Base-by-base conservation (phyloP, 1,140 invertebrate genomes). In the Ectropis grisescens region DNA sequence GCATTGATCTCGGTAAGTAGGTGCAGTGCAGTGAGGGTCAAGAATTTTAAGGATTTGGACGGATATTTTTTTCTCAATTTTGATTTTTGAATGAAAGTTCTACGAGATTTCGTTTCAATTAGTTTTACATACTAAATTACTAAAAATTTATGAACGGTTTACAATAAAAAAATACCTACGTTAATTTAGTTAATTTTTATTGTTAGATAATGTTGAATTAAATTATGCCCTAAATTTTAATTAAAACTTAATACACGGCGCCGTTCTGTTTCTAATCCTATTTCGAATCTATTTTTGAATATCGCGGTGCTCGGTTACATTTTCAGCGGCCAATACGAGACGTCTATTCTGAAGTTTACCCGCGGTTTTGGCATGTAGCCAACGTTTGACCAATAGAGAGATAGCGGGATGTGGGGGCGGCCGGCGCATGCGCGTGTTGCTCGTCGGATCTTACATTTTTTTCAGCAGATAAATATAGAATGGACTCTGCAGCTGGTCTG, bases 221-320 rank as follows among this genome's bases (percentile, higher is more conserved):
- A n/a, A n/a, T n/a, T n/a, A 19, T 19, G 16, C 16, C 16, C 3
- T 4, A 4, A 19, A 19, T 19, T 19, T 19, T 19, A 19, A 19
- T 19, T 19, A 3, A 8, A 19, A 19, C 3, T 4, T 19, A 19
- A 19, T 19, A n/a, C n/a, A n/a, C n/a, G n/a, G n/a, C 16, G 48
- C 49, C 39, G 39, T 50, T 37, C 27, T 51, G 62, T 70, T 72
- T 64, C 55, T 62, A 67, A 68, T 49, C 45, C 41, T 38, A 47
- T 54, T 47, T 52, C 54, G 55, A 52, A 56, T 75, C 75, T 80
- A 80, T 80, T 80, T 76, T 80, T 80, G 62, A 80, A 80, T 74
- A 75, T 66, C 71, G 75, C 75, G 75, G 75, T 80, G 75, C 75
- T 75, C 58, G 65, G 70, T 80, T 80, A 57, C 75, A 69, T 50